These are phyloP conservation scores for Engystomops pustulosus DNA, from an alignment of 2,113 vertebrate species.

Conservation along the genomic window DNA sequence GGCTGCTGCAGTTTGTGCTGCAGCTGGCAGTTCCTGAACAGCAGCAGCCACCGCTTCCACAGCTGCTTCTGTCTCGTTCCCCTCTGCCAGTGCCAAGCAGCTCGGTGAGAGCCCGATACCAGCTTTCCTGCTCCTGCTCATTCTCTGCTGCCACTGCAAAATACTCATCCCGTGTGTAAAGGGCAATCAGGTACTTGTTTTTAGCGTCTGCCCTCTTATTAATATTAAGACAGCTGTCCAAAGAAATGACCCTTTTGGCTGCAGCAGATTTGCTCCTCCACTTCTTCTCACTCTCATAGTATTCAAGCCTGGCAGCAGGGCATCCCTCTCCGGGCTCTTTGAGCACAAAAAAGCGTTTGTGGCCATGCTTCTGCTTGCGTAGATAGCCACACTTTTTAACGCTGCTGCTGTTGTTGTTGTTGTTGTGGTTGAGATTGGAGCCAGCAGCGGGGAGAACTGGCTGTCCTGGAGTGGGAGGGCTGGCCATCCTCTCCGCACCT, in stretches of 20 bases:
- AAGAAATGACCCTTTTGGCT: constrained; percentile 88
- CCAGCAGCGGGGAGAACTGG: constrained; percentile 61
- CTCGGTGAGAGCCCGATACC: constrained; percentile 88
- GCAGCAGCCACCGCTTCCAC: constrained; percentile 64
- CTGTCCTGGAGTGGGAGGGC: constrained; percentile 77
- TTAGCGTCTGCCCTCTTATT: constrained; percentile 96
- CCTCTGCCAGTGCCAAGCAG: constrained; percentile 85
- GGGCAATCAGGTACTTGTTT: constrained; percentile 94
- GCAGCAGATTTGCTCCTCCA: constrained; percentile 92
- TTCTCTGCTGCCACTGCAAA: constrained; percentile 94
- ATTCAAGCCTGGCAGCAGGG: constrained; percentile 87
- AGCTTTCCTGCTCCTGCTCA: constrained; percentile 93
- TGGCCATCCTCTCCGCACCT: constrained; percentile 77
- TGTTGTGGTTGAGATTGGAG: constrained; percentile 75
- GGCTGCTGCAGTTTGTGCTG: constrained; percentile 74
- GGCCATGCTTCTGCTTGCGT: constrained; percentile 95
- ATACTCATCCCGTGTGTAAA: constrained; percentile 97
- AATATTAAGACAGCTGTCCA: constrained; percentile 94
- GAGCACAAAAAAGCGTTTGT: constrained; percentile 95
- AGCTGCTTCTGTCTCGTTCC: constrained; percentile 40
- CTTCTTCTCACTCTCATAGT: constrained; percentile 99
- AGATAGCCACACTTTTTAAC: constrained; percentile 94
- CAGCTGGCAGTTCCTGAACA: constrained; percentile 64
- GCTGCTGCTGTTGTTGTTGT: constrained; percentile 73
- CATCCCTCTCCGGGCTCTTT: constrained; percentile 72